Evolutionary conservation across 2,113 vertebrate genomes (phyloP), one percentile per base, ranked within the genome.

Genomic region (Catharus fuscescens): DNA sequence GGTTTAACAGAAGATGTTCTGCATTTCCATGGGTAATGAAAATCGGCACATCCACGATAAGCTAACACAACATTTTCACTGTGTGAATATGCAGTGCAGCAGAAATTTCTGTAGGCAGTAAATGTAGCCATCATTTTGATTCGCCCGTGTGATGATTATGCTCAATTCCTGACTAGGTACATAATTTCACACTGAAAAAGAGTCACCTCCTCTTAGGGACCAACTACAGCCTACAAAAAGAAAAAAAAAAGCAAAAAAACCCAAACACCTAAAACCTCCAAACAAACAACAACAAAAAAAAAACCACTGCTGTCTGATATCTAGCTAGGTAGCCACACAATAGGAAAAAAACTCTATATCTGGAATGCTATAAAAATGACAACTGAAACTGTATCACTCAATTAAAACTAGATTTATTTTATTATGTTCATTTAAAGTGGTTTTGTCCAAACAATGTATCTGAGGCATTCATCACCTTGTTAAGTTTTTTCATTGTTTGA

Each of bases 61-160:
- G 65, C 94, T 97, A 95, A 96, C 70, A 94, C 89, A 96, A 96
- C 85, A 87, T 92, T 96, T 92, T 92, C 88, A 31, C 48, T 65
- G 93, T 79, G 92, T 95, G 96, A 92, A 96, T 85, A 88, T 70
- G 87, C 92, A 95, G 18, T 79, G 56, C 90, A 95, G 80, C 76
- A 96, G 97, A 84, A 92, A 85, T 83, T 93, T 97, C 90, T 91
- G 91, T 92, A 95, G 93, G 85, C 96, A 95, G 80, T 80, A 97
- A 97, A 94, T 89, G 83, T 93, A 97, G 62, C 80, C 92, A 96
- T 97, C 92, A 60, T 95, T 98, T 96, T 40, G 69, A 97, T 96
- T 95, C 45, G 52, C 71, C 91, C 18, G 3, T 92, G 93, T 93
- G 88, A 91, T 91, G 95, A 90, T 94, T 96, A 79, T 96, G 69